Conservation (phyloP, 2,797 vertebrate genomes). For the Agapornis canus region DNA sequence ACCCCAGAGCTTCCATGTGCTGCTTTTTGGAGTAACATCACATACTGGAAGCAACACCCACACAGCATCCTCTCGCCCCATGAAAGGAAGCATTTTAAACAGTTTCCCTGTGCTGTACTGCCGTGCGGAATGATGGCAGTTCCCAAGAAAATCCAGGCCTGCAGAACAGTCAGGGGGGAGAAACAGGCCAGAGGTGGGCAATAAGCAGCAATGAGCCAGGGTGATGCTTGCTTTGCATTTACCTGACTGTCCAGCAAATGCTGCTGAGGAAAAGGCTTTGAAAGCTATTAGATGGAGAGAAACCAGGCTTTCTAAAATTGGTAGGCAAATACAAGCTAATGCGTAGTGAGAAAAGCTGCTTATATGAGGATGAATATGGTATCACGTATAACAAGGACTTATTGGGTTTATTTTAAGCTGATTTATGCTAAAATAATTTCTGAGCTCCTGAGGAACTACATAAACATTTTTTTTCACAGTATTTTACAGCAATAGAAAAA, state of each 20-base stretch:
- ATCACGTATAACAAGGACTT: slow-evolving; percentile 53
- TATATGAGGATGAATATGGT: slow-evolving; percentile 48
- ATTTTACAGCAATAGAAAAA: slow-evolving; percentile 18
- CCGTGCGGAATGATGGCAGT: neutral
- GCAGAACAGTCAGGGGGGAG: slow-evolving; percentile 5
- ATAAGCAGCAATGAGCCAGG: slow-evolving; percentile 1
- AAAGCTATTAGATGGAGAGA: neutral
- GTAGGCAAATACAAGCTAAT: slow-evolving; percentile 38
- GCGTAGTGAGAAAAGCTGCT: slow-evolving; percentile 55
- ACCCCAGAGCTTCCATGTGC: fast-evolving
- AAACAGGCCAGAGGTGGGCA: neutral
- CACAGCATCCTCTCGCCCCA: neutral
- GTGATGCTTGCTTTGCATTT: slow-evolving; percentile 47
- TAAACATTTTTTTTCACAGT: slow-evolving; percentile 25
- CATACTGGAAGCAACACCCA: fast-evolving
- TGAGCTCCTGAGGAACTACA: slow-evolving; percentile 24
- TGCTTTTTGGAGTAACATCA: neutral
- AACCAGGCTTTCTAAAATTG: slow-evolving; percentile 37
- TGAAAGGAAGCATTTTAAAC: neutral
- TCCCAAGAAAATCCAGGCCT: slow-evolving; percentile 1
- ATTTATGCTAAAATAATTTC: slow-evolving; percentile 62
- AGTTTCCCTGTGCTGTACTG: neutral
- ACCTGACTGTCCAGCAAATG: neutral
- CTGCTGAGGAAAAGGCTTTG: slow-evolving; percentile 23
- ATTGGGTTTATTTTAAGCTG: slow-evolving; percentile 60